phyloP scores from a whole-genome alignment of 2,888 invertebrate genomes.

The Phasia obesa region DNA sequence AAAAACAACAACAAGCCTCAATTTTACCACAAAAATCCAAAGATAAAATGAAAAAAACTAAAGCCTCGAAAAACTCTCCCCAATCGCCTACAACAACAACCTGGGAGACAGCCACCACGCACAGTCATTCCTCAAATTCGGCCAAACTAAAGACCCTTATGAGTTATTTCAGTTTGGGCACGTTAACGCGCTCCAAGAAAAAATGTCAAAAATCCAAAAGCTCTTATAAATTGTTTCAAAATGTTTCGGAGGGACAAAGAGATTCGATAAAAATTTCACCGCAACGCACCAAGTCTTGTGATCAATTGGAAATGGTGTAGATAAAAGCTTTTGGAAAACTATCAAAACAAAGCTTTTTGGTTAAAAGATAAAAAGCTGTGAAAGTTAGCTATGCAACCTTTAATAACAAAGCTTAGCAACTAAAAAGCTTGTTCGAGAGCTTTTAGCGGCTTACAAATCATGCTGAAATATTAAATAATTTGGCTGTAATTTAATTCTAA shows the following conservation, averaged over 20 bases:
- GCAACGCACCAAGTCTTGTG: constrained; percentile 78
- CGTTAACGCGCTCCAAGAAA: constrained; percentile 77
- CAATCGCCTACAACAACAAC: neutral
- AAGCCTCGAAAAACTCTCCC: constrained; percentile 24
- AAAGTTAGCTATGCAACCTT: constrained; percentile 1
- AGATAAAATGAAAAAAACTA: constrained; percentile 69
- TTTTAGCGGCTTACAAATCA: neutral
- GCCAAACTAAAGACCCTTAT: constrained; percentile 72
- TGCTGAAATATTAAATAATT: neutral
- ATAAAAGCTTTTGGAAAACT: no score
- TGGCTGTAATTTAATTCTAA: neutral
- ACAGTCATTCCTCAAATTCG: constrained; percentile 67
- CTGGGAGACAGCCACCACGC: constrained; percentile 18
- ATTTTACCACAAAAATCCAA: constrained; percentile 42
- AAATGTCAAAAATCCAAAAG: constrained; percentile 78
- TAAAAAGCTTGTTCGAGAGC: neutral
- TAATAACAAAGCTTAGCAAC: neutral
- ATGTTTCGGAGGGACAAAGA: constrained; percentile 73
- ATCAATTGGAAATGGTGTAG: constrained; percentile 78
- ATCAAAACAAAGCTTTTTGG: no score
- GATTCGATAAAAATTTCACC: constrained; percentile 60
- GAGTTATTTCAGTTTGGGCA: constrained; percentile 73
- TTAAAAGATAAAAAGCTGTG: neutral
- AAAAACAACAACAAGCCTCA: constrained; percentile 63
- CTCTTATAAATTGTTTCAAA: constrained; percentile 76